Evolutionary conservation across 2,888 invertebrate genomes (phyloP).

Genomic region (Pharmacophagus antenor): DNA sequence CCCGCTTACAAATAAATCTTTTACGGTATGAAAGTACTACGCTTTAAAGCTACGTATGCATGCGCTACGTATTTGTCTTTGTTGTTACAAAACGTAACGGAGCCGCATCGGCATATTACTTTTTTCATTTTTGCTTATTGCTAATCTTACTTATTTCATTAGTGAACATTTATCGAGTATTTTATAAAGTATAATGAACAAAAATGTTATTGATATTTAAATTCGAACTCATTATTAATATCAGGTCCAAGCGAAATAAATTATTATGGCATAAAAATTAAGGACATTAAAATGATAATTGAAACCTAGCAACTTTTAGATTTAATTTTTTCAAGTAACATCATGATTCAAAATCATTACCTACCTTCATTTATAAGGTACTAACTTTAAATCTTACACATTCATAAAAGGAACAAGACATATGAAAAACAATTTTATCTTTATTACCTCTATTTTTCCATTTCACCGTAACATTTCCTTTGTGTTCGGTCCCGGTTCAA

Average conservation of each 20-base stretch:
- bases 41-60: constrained; percentile 28
- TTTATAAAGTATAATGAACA: too few relatives aligned
- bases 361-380: not conserved
- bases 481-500: constrained; percentile 36
- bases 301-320: too few relatives aligned
- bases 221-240: too few relatives aligned
- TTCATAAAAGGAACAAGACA: constrained; percentile 1
- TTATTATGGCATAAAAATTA: too few relatives aligned
- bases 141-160: too few relatives aligned
- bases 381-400: not conserved
- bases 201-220: too few relatives aligned
- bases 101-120: not conserved
- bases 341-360: too few relatives aligned
- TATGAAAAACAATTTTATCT: constrained; percentile 37
- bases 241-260: too few relatives aligned
- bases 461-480: constrained; percentile 46
- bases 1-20: constrained; percentile 71
- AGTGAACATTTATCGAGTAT: too few relatives aligned
- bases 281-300: too few relatives aligned
- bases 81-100: constrained; percentile 4
- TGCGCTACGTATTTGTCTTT: constrained; percentile 21
- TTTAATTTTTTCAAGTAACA: too few relatives aligned
- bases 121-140: not conserved
- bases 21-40: constrained; percentile 39
- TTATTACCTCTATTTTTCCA: constrained; percentile 42